These are phyloP conservation scores for Xestia c-nigrum DNA, from an alignment of 2,888 invertebrate species.

Conservation along the genomic window DNA sequence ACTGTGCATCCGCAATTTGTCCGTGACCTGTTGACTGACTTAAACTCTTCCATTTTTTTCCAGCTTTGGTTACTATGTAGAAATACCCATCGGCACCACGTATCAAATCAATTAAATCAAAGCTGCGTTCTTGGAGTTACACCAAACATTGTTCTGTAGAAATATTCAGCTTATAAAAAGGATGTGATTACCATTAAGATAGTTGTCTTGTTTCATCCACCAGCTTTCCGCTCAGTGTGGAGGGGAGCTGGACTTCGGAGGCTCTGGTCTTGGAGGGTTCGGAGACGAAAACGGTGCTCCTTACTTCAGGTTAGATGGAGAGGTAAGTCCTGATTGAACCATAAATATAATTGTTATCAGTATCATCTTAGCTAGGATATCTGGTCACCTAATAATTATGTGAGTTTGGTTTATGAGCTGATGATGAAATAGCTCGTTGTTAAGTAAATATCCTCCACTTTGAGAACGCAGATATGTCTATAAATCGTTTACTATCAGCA, in stretches of 20 bases:
- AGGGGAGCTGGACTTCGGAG: slow-evolving; percentile 87
- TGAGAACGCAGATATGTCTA: background rate
- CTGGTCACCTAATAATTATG: background rate
- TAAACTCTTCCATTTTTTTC: background rate
- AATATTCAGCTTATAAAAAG: slow-evolving; percentile 36
- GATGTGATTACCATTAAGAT: slow-evolving; percentile 46
- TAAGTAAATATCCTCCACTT: background rate
- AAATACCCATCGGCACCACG: background rate
- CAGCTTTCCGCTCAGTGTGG: slow-evolving; percentile 89
- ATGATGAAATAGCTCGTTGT: background rate
- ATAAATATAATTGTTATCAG: background rate
- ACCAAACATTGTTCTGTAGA: background rate
- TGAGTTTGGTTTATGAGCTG: no score
- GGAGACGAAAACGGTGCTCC: slow-evolving; percentile 87
- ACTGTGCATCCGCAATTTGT: background rate
- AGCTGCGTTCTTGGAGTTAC: background rate
- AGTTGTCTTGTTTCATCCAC: slow-evolving; percentile 60
- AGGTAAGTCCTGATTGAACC: slow-evolving; percentile 73
- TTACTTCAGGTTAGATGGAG: slow-evolving; percentile 89
- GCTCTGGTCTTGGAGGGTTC: slow-evolving; percentile 86
- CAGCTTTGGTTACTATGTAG: background rate
- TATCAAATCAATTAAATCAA: background rate
- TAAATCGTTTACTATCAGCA: background rate
- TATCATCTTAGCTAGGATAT: background rate
- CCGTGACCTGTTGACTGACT: background rate